Evolutionary conservation across 2,888 invertebrate species (phyloP).

Genomic region (Mesoligia furuncula): DNA sequence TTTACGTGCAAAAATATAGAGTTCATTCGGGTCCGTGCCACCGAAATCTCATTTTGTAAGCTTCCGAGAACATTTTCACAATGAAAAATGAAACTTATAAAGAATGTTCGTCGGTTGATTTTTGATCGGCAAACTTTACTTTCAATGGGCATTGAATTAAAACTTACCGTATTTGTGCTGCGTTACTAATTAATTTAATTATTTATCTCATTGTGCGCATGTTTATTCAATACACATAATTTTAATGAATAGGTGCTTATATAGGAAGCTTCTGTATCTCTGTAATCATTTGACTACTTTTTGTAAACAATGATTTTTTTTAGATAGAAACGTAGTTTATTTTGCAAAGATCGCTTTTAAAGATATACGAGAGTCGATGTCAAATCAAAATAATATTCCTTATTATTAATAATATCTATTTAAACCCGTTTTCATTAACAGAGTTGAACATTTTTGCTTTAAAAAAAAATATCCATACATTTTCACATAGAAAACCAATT

Average conservation of each 20-base stretch:
- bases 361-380: not conserved
- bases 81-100: constrained; percentile 85
- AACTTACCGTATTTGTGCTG: constrained; percentile 87
- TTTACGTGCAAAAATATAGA: constrained; percentile 73
- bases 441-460: not conserved
- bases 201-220: constrained; percentile 84
- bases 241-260: constrained; percentile 71
- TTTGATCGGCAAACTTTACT: constrained; percentile 77
- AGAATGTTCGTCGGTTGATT: constrained; percentile 80
- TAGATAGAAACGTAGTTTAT: no score
- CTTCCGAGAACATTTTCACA: constrained; percentile 85
- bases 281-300: constrained; percentile 25
- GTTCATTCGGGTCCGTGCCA: constrained; percentile 76
- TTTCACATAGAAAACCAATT: constrained; percentile 14
- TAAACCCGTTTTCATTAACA: not conserved
- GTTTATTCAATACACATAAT: constrained; percentile 84
- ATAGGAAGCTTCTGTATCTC: constrained; percentile 56
- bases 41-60: constrained; percentile 84
- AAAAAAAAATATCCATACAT: not conserved
- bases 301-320: not conserved
- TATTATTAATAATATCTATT: not conserved
- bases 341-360: not conserved
- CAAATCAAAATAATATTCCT: not conserved
- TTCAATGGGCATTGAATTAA: constrained; percentile 88
- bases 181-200: constrained; percentile 89